phyloP scores from a whole-genome alignment of 2,113 vertebrate genomes.

The Marmota flaviventris region DNA sequence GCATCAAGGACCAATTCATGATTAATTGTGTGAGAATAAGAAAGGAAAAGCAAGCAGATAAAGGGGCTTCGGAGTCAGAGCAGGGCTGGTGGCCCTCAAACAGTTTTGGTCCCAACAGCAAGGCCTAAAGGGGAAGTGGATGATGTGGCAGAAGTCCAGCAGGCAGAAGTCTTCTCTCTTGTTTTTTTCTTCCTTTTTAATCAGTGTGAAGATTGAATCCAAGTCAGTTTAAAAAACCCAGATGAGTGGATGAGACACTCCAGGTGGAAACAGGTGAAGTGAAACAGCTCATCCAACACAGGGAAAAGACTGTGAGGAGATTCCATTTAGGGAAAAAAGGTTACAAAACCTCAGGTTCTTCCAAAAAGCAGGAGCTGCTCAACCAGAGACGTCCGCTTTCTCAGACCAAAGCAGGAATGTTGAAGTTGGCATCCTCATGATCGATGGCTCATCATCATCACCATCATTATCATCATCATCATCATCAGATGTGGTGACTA shows the following conservation, averaged over 20 bases:
- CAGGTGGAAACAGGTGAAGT: not conserved
- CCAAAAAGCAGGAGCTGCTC: not conserved
- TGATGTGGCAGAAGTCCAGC: not conserved
- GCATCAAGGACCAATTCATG: not conserved
- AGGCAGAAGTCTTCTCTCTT: not conserved
- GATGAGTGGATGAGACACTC: not conserved
- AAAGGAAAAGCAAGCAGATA: not conserved
- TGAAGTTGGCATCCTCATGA: not conserved
- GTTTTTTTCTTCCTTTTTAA: not conserved
- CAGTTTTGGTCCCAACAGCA: not conserved
- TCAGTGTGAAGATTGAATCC: not conserved
- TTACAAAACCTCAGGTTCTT: not conserved
- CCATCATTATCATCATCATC: not conserved
- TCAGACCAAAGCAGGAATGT: not conserved
- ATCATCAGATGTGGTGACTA: not conserved
- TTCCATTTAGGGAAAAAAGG: not conserved
- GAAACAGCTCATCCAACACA: not conserved
- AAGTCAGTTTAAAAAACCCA: slow-evolving; percentile 4
- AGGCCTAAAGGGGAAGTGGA: not conserved
- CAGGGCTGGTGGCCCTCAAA: not conserved
- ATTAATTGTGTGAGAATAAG: not conserved
- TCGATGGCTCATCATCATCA: not conserved
- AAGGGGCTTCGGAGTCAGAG: not conserved
- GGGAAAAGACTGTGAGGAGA: not conserved
- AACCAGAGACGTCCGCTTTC: not conserved